Evolutionary conservation across 2,888 invertebrate genomes (phyloP), one percentile per base, ranked within the genome.

Genomic region (Drosophila birchii): DNA sequence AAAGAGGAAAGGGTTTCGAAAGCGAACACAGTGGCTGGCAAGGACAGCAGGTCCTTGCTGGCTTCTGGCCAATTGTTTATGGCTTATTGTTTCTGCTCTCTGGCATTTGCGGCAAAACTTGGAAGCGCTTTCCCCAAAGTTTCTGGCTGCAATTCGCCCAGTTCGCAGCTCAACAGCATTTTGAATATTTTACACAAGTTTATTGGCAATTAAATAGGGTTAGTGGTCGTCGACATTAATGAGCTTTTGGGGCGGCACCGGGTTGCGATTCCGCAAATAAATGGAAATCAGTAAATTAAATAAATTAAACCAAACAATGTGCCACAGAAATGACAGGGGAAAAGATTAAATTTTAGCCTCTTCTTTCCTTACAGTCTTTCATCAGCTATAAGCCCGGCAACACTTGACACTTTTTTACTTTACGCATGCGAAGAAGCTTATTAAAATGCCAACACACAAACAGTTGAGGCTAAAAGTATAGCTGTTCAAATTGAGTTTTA

Each of bases 131-230:
- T 68, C 44, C 51, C n/a, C 39, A 58, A 44, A 53, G 69, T 60
- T 49, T 54, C 36, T 60, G 32, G 51, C 36, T 53, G 51, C 51
- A 53, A 16, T 23, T 36, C 41, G 16, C 38, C 11, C 38, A 53
- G 67, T 67, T 54, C 68, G 53, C 53, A 70, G 59, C 49, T 67
- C 45, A 53, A 54, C 41, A 67, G 54, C 75, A 66, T 66, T 82
- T 80, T 80, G 80, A 83, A 80, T 80, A 75, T 73, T 73, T 85
- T 73, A 82, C 63, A 58, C 70, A 71, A 75, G 54, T 81, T 85
- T 77, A 79, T 85, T 76, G 72, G 77, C 79, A 68, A 71, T 77
- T 67, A 59, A 79, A 69, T 56, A n/a, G 64, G 76, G 56, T 81
- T 81, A 41, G 68, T 64, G 56, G 81, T 66, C 58, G 67, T 61